Evolutionary conservation across 2,888 invertebrate genomes (phyloP).

Genomic region (Orthosia incerta): DNA sequence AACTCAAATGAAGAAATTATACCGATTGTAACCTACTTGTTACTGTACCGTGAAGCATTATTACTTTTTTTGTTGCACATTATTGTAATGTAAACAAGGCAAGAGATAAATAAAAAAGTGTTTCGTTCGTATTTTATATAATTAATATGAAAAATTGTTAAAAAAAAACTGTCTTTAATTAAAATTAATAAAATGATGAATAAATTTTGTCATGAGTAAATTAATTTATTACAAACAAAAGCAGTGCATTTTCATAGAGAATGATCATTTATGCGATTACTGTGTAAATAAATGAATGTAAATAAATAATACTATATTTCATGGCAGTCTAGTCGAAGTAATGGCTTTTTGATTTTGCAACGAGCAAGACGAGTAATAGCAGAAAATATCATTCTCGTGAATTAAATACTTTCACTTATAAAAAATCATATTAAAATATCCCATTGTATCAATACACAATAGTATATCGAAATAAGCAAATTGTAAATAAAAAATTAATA

Average conservation of each 20-base stretch:
- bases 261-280: conserved; percentile 60
- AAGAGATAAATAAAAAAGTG: conserved; percentile 68
- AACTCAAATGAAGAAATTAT: conserved; percentile 34
- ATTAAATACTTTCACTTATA: conserved; percentile 57
- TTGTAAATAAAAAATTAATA: conserved; percentile 84
- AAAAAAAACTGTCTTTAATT: conserved; percentile 88
- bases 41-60: conserved; percentile 46
- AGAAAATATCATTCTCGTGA: conserved; percentile 60
- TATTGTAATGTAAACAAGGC: conserved; percentile 29
- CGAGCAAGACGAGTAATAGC: conserved; percentile 56
- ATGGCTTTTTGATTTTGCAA: conserved; percentile 53
- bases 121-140: conserved; percentile 86
- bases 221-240: conserved; percentile 78
- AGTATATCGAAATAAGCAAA: conserved; percentile 72
- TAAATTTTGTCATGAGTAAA: conserved; percentile 80
- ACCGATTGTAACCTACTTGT: conserved; percentile 40
- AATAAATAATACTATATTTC: conserved; percentile 68
- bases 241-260: conserved; percentile 68
- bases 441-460: conserved; percentile 63
- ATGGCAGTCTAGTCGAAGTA: conserved; percentile 68
- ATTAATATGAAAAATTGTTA: conserved; percentile 88
- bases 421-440: conserved; percentile 68
- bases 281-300: conserved; percentile 72
- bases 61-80: conserved; percentile 30
- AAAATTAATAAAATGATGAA: conserved; percentile 81